Percentiles rank a stretch among this genome's conserved stretches.
These are phyloP conservation scores for Megalops atlanticus DNA, from an alignment of 2,113 vertebrate species.

Conservation along the genomic window DNA sequence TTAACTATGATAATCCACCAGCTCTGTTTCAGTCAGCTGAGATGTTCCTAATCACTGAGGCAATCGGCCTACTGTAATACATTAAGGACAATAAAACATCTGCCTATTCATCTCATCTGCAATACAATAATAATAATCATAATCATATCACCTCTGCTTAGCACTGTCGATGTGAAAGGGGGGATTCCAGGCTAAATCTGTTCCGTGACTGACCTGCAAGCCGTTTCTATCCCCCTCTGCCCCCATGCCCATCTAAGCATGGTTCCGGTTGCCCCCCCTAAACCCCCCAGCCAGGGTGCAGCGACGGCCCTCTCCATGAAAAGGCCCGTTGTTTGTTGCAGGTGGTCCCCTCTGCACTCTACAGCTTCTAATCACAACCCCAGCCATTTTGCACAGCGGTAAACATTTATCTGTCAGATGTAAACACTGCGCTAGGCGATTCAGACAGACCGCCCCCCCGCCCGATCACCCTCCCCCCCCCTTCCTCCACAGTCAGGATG, in stretches of 20 bases:
- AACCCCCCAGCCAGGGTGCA: slow-evolving; percentile 2
- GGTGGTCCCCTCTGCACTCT: slow-evolving; percentile 69
- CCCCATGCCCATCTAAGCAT: not conserved
- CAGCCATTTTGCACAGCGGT: slow-evolving; percentile 55
- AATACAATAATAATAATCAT: slow-evolving; percentile 72
- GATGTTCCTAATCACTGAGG: slow-evolving; percentile 62
- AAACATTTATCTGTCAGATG: slow-evolving; percentile 71
- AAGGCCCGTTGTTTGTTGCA: slow-evolving; percentile 73
- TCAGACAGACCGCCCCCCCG: no score
- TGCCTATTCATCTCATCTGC: slow-evolving; percentile 73
- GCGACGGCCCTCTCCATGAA: slow-evolving; percentile 59
- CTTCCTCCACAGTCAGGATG: slow-evolving; percentile 72
- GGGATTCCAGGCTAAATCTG: slow-evolving; percentile 69
- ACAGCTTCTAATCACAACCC: slow-evolving; percentile 34
- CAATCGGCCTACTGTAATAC: slow-evolving; percentile 66
- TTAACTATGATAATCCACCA: slow-evolving; percentile 13
- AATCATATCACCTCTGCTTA: slow-evolving; percentile 72
- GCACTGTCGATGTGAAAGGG: slow-evolving; percentile 69
- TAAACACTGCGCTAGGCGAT: slow-evolving; percentile 62
- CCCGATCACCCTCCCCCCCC: slow-evolving; percentile 63
- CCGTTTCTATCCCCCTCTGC: not conserved
- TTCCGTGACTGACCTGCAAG: slow-evolving; percentile 24
- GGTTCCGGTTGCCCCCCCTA: not conserved
- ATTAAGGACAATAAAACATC: slow-evolving; percentile 62
- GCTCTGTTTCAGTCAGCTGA: not conserved